Evolutionary conservation across 1,140 invertebrate species (phyloP).

Genomic region (Aleiodes sp.): DNA sequence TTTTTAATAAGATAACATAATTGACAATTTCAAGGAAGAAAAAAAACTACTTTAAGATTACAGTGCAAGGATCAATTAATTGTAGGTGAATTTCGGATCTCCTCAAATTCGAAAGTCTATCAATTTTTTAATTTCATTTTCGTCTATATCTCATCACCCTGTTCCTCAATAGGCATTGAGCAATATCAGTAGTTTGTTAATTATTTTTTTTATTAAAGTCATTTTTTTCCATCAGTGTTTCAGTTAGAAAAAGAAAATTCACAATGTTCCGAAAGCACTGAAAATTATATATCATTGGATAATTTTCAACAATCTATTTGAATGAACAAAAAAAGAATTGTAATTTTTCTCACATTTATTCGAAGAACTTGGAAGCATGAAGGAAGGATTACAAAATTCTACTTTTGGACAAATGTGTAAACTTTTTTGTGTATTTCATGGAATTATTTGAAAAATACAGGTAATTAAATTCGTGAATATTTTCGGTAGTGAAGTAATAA

Average conservation of each 20-base stretch:
- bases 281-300: too few relatives aligned
- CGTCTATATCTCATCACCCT: slow-evolving; percentile 3
- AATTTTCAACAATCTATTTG: too few relatives aligned
- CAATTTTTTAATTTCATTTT: neutral
- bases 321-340: too few relatives aligned
- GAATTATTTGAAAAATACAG: neutral
- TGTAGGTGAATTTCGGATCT: neutral
- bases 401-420: neutral
- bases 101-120: too few relatives aligned
- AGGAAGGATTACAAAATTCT: slow-evolving; percentile 2
- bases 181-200: slow-evolving; percentile 9
- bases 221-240: neutral
- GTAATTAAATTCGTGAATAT: neutral
- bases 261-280: neutral
- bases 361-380: slow-evolving; percentile 1
- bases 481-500: neutral
- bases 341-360: neutral
- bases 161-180: slow-evolving; percentile 11
- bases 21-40: too few relatives aligned
- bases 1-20: too few relatives aligned
- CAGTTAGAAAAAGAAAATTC: neutral
- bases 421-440: neutral
- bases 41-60: neutral
- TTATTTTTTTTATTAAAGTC: neutral
- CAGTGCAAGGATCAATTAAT: neutral